Evolutionary conservation across 1,140 invertebrate genomes (phyloP), one percentile per base, ranked within the genome.

Genomic region (Leptonema lineaticorne): DNA sequence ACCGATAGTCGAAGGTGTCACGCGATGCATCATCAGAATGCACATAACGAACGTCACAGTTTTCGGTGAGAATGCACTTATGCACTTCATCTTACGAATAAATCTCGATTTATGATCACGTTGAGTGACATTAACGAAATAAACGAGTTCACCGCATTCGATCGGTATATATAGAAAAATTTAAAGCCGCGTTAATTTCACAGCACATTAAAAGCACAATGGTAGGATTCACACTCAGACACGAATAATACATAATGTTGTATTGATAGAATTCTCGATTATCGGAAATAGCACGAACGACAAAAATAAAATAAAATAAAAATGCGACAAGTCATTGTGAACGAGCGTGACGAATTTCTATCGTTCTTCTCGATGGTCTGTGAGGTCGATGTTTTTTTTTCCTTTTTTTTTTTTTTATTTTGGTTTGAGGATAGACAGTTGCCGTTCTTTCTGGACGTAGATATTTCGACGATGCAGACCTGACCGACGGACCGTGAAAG

Each of bases 181-280:
- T 68, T 57, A 70, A 77, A 26, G 75, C 77, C 74, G 75, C 74
- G 77, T 77, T 75, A 72, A 76, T 76, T 83, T 82, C 80, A 79
- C 75, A 79, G 77, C 71, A 63, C 67, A 75, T 83, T 77, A 78
- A 65, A 28, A 69, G 67, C 58, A 83, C 81, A 83, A 83, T 82
- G 76, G 75, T 79, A 80, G 81, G 81, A 83, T 82, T 75, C 75
- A 78, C 76, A 76, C 76, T 71, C 70, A 69, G 69, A 75, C 75
- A 20, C 50, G 73, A 66, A 70, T 71, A 71, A 77, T 80, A 82
- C 81, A 79, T 71, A 67, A 53, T 63, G 50, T 56, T 46, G 64
- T 53, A 67, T 73, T 70, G 71, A 63, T 29, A 72, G 69, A 67
- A 50, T 68, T 28, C 26, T 27, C 64, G 63, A 69, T 63, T 69